Conservation (phyloP, 2,113 vertebrate genomes). For the Gasterosteus aculeatus region DNA sequence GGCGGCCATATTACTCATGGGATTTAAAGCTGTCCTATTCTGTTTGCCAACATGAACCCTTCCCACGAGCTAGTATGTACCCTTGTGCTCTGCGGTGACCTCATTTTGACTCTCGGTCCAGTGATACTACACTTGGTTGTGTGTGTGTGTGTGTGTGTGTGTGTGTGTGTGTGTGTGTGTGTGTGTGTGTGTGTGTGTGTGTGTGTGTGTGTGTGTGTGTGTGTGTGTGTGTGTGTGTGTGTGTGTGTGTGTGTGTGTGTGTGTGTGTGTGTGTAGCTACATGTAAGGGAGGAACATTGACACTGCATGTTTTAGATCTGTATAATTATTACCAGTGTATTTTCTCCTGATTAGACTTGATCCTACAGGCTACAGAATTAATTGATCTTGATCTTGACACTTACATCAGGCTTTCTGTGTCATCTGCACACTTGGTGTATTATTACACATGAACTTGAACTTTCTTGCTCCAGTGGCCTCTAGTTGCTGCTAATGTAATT, state of each 20-base stretch:
- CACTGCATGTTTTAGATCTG: not conserved
- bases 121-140: constrained; percentile 6
- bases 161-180: not conserved
- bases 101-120: constrained; percentile 14
- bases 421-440: not conserved
- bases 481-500: constrained; percentile 22
- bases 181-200: not conserved
- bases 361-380: not conserved
- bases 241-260: too few species aligned
- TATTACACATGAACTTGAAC: constrained; percentile 66
- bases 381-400: not conserved
- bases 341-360: not conserved
- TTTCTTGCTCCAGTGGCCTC: constrained; percentile 15
- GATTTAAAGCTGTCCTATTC: not conserved
- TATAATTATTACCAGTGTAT: not conserved
- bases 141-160: too few species aligned
- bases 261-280: not conserved
- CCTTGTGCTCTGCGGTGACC: constrained; percentile 10
- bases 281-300: not conserved
- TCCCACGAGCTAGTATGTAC: constrained; percentile 6
- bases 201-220: not conserved
- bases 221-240: not conserved
- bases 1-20: constrained; percentile 30
- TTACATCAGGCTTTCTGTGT: not conserved
- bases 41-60: constrained; percentile 18